Evolutionary conservation across 37 sponge, comb jelly and placozoan species (phyloP), one percentile per base, ranked within the genome.

Genomic region (Haliclona indistincta): DNA sequence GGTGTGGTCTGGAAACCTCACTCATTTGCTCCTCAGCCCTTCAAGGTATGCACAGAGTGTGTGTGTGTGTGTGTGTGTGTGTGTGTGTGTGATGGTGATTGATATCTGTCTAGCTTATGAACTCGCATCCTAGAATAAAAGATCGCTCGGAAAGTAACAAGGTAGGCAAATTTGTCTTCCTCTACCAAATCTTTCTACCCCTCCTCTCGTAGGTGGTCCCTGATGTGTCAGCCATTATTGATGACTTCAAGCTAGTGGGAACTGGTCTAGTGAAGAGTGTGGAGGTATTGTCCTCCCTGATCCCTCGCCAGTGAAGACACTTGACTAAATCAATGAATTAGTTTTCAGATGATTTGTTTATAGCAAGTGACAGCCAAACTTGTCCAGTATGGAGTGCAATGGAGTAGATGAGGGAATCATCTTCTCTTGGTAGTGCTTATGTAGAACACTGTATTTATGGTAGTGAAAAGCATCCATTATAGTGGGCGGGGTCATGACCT

Each of bases 381-480:
- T 13, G 49, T 47, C 49, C 49, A 25, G 7, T 6, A n/a, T 58
- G 60, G 2, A n/a, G 28, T 49, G 10, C 38, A 20, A 60, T 60
- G 56, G 56, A 25, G 28, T 60, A 33, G 8, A 29, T 35, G 71
- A 45, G 25, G 20, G 38, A 37, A 36, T 78, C 63, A 88, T 79
- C 83, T 72, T 74, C 87, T 76, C 73, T 93, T 89, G 60, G 88
- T 84, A 26, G 90, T 87, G 71, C 99, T 95, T 86, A 98, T 98
- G 85, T 98, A 98, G 19, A 98, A 74, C 28, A 98, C 99, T 95
- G 86, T 43, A 63, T 13, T 10, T 30, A n/a, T 54, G 35, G 67
- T 13, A 49, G 25, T 30, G 37, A 17, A 72, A 36, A 35, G 39
- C 3, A 52, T 17, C 17, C 37, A 20, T 15, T 54, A 20, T 45